phyloP scores from a whole-genome alignment of 2,888 invertebrate genomes.

The Isotomurus palustris region DNA sequence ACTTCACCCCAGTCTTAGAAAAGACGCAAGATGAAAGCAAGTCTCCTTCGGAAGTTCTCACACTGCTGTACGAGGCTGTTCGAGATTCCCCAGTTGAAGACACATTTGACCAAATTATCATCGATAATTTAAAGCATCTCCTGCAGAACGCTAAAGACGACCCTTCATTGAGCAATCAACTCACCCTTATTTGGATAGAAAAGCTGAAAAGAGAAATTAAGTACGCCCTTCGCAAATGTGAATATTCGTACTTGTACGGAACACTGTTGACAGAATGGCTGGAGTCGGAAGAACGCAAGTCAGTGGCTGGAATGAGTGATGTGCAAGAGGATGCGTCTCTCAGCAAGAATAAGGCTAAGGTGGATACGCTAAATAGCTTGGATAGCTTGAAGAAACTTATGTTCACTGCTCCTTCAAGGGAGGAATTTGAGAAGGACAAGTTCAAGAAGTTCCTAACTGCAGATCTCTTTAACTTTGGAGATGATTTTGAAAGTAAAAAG shows the following conservation, averaged over 20 bases:
- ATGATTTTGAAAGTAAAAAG: slow-evolving; percentile 10
- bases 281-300: slow-evolving; percentile 3
- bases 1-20: slow-evolving; percentile 22
- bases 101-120: slow-evolving; percentile 11
- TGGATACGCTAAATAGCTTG: too few species aligned
- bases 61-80: slow-evolving; percentile 20
- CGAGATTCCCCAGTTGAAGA: slow-evolving; percentile 17
- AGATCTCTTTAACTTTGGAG: slow-evolving; percentile 18
- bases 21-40: slow-evolving; percentile 3
- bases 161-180: slow-evolving; percentile 11
- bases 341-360: slow-evolving; percentile 21
- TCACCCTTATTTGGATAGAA: slow-evolving; percentile 3
- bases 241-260: slow-evolving; percentile 27
- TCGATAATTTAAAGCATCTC: slow-evolving; percentile 19
- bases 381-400: slow-evolving; percentile 13
- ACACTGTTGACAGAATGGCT: slow-evolving; percentile 12
- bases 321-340: not conserved
- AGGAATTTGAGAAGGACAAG: slow-evolving; percentile 11
- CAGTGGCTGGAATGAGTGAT: not conserved
- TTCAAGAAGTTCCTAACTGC: slow-evolving; percentile 19
- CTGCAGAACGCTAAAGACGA: slow-evolving; percentile 21
- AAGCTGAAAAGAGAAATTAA: slow-evolving; percentile 2
- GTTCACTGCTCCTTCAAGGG: slow-evolving; percentile 9
- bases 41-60: slow-evolving; percentile 5
- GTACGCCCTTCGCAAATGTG: slow-evolving; percentile 11